Conservation (phyloP, 2,888 invertebrate genomes). For the Copidosoma aretas region DNA sequence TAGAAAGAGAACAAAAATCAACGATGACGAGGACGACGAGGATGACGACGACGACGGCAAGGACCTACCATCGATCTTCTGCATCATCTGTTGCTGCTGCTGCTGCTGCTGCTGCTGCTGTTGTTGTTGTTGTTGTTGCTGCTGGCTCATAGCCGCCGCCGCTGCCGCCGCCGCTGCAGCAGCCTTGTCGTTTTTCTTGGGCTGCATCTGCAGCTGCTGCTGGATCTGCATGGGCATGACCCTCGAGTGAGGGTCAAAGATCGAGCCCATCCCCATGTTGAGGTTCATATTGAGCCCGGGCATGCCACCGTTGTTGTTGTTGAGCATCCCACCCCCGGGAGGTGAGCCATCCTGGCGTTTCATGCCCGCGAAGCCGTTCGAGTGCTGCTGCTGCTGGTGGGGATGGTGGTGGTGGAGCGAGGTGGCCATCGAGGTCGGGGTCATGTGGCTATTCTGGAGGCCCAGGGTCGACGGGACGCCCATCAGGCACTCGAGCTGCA, state of each 20-base stretch:
- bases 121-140: slow-evolving; percentile 68
- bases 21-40: background rate
- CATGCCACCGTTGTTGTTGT: slow-evolving; percentile 62
- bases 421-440: slow-evolving; percentile 43
- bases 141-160: slow-evolving; percentile 60
- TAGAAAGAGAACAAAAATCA: background rate
- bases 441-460: slow-evolving; percentile 54
- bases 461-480: slow-evolving; percentile 51
- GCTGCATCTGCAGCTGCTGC: slow-evolving; percentile 64
- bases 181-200: slow-evolving; percentile 67
- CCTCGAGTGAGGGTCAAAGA: slow-evolving; percentile 70
- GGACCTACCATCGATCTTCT: slow-evolving; percentile 59
- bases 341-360: slow-evolving; percentile 62
- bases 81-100: slow-evolving; percentile 67
- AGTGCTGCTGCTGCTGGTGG: slow-evolving; percentile 40
- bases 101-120: slow-evolving; percentile 68
- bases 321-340: slow-evolving; percentile 54
- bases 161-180: slow-evolving; percentile 66
- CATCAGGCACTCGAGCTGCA: slow-evolving; percentile 57
- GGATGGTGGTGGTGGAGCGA: slow-evolving; percentile 42
- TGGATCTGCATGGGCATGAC: slow-evolving; percentile 60
- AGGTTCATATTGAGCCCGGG: slow-evolving; percentile 63
- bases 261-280: slow-evolving; percentile 68
- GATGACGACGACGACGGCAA: slow-evolving; percentile 12
- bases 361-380: slow-evolving; percentile 62